Percentiles rank a stretch among this genome's conserved stretches.
Evolutionary conservation across 1,140 invertebrate genomes (phyloP).

Genomic region (Daktulosphaira vitifoliae): DNA sequence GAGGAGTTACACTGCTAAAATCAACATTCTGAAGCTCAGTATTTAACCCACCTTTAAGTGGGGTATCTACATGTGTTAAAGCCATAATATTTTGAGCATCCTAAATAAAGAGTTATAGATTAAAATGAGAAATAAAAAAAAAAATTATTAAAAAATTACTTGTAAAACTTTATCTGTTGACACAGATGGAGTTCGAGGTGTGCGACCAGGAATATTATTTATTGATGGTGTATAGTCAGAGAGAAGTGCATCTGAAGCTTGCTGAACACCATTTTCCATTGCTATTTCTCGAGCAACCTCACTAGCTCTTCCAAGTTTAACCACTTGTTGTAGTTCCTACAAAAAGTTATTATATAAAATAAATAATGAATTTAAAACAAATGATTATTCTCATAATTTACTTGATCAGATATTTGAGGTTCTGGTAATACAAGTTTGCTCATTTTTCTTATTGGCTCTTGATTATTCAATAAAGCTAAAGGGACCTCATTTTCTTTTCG

Average conservation of each 20-base stretch:
- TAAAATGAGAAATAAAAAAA: constrained; percentile 50
- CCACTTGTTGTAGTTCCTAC: constrained; percentile 68
- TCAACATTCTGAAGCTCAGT: constrained; percentile 84
- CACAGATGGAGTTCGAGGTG: constrained; percentile 77
- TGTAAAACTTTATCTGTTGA: constrained; percentile 57
- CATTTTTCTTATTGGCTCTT: constrained; percentile 85
- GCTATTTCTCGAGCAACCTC: constrained; percentile 82
- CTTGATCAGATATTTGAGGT: constrained; percentile 88
- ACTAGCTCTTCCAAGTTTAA: constrained; percentile 91
- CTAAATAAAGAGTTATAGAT: constrained; percentile 43
- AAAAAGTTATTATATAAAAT: constrained; percentile 44
- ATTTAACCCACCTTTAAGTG: constrained; percentile 90
- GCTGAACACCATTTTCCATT: constrained; percentile 66
- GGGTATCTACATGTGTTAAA: constrained; percentile 78
- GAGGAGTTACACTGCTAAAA: constrained; percentile 74
- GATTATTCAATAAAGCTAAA: constrained; percentile 75
- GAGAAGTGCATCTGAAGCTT: constrained; percentile 75
- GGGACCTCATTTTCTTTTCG: constrained; percentile 95
- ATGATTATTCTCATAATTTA: neutral
- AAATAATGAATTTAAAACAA: neutral
- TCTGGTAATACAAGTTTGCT: constrained; percentile 93
- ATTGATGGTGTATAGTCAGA: constrained; percentile 86
- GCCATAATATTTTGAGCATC: constrained; percentile 99
- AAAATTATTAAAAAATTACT: constrained; percentile 40
- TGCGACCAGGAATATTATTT: constrained; percentile 49